phyloP scores from a whole-genome alignment of 1,140 invertebrate species.

The Patella vulgata region DNA sequence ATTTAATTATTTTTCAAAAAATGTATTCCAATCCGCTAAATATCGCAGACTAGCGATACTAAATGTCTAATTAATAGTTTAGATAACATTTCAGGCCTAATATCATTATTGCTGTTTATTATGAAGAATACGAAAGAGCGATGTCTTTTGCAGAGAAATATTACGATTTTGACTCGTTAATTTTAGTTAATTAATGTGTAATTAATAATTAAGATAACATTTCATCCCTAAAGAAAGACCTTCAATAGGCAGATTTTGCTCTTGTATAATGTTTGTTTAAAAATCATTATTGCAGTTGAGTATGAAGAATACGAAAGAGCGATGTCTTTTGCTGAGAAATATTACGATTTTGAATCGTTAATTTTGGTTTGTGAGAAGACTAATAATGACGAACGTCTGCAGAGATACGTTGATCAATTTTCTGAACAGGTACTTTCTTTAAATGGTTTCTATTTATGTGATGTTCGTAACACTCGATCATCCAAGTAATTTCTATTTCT shows the following conservation, averaged over 20 bases:
- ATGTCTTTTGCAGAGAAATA: slow-evolving; percentile 90
- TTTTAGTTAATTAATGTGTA: slow-evolving; percentile 79
- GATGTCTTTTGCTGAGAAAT: slow-evolving; percentile 88
- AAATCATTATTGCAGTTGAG: slow-evolving; percentile 71
- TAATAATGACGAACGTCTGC: slow-evolving; percentile 79
- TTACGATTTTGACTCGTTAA: slow-evolving; percentile 83
- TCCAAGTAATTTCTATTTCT: not conserved
- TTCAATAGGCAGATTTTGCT: too few species aligned
- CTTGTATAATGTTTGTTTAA: not conserved
- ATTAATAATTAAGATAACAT: slow-evolving; percentile 80
- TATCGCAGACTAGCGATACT: too few species aligned
- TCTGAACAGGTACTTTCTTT: slow-evolving; percentile 67
- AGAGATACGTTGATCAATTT: slow-evolving; percentile 84
- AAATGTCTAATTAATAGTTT: too few species aligned
- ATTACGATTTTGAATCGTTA: slow-evolving; percentile 85
- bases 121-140: slow-evolving; percentile 82
- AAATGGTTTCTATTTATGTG: too few species aligned
- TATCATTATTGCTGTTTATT: slow-evolving; percentile 76
- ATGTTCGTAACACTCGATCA: too few species aligned
- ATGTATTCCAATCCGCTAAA: too few species aligned
- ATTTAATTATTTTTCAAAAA: too few species aligned
- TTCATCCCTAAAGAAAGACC: too few species aligned
- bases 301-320: slow-evolving; percentile 83
- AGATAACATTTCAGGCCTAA: too few species aligned
- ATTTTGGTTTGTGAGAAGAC: slow-evolving; percentile 80